These are phyloP conservation scores for Halcyon leucocephala DNA, from an alignment of 2,797 vertebrate genomes.

Conservation along the genomic window DNA sequence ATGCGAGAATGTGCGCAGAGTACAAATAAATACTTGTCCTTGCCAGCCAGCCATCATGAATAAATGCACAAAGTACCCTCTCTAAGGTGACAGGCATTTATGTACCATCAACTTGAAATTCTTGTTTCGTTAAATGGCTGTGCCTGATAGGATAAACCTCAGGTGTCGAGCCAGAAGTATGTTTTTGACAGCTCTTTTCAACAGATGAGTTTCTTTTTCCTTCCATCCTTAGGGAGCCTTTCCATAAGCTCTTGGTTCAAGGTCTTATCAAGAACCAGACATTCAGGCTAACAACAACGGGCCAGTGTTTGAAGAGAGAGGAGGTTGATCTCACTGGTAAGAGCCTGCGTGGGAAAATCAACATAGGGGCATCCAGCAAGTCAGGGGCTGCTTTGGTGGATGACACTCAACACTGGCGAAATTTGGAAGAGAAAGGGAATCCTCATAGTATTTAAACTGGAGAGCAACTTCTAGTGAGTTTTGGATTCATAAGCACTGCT, in stretches of 20 bases:
- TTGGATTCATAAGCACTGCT: background rate
- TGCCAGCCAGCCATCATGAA: background rate
- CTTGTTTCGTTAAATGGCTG: background rate
- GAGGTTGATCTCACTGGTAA: conserved; percentile 93
- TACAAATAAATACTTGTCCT: background rate
- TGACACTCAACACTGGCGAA: background rate
- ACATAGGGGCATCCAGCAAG: background rate
- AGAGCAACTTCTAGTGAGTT: background rate
- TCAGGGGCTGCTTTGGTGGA: background rate
- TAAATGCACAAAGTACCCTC: background rate
- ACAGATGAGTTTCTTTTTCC: background rate
- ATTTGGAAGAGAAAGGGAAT: background rate
- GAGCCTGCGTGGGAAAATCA: background rate
- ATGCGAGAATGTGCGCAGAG: background rate
- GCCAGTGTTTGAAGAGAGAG: conserved; percentile 89
- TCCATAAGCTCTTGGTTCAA: conserved; percentile 94
- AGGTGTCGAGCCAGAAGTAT: background rate
- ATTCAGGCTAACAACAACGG: conserved; percentile 83
- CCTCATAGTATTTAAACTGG: background rate
- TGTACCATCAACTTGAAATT: conserved; percentile 13
- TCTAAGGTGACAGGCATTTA: background rate
- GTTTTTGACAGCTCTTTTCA: background rate
- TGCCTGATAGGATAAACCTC: background rate
- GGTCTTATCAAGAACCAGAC: conserved; percentile 97
- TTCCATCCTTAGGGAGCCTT: conserved; percentile 88